These are phyloP conservation scores for Chrysocyon brachyurus DNA, from an alignment of 2,797 vertebrate genomes.

Conservation along the genomic window DNA sequence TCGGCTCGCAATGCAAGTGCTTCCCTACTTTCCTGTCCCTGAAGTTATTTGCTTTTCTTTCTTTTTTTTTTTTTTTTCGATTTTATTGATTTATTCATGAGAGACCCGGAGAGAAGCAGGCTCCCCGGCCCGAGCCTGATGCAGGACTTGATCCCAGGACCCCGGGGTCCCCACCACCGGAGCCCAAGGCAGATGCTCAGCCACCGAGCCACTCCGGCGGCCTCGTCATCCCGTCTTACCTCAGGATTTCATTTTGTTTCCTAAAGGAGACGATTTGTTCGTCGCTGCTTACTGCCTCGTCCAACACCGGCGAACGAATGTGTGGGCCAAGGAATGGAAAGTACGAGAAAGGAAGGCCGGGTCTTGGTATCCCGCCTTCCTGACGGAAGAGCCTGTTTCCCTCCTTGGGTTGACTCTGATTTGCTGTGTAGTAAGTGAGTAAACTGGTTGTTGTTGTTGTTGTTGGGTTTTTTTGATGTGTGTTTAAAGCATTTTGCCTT, in stretches of 20 bases:
- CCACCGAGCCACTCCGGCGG: no score
- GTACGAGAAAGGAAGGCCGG: not conserved
- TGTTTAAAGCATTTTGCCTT: not conserved
- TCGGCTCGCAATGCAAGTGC: not conserved
- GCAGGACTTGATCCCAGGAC: no score
- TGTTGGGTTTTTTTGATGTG: slow-evolving; percentile 4
- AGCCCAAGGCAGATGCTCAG: no score
- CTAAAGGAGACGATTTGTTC: not conserved
- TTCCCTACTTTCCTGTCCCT: not conserved
- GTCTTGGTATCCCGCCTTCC: not conserved
- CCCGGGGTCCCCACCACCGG: no score
- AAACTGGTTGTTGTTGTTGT: not conserved
- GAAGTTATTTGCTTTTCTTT: not conserved
- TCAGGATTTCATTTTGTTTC: not conserved
- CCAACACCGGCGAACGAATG: not conserved
- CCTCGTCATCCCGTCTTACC: not conserved
- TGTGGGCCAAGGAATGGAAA: not conserved
- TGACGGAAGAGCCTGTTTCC: not conserved
- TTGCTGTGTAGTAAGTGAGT: not conserved
- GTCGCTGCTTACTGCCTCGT: not conserved
- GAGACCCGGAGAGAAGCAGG: no score
- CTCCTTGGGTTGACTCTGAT: slow-evolving; percentile 46
- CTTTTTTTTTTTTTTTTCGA: no score
- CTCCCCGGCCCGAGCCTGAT: no score
- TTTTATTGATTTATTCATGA: no score